Percentiles rank a stretch among this genome's conserved stretches.
Conservation (phyloP, 1,140 invertebrate genomes). For the Copidosoma floridanum region DNA sequence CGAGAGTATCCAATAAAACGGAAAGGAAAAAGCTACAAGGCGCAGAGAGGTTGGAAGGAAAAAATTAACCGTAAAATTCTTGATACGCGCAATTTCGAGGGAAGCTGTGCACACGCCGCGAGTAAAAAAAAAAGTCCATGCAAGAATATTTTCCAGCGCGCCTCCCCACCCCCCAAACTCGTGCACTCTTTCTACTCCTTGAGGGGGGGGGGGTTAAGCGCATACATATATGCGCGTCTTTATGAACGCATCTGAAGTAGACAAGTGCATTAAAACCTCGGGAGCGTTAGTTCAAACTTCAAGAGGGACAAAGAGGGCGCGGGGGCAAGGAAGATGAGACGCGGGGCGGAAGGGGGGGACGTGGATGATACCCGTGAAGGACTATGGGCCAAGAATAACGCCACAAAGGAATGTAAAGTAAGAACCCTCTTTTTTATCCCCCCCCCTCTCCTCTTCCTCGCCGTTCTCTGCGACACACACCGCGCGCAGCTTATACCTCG, state of each 20-base stretch:
- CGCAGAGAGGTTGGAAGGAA: too few relatives aligned
- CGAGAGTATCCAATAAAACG: too few relatives aligned
- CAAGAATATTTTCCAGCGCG: background rate
- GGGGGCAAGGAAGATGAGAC: conserved; percentile 28
- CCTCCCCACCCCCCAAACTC: background rate
- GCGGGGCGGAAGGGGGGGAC: conserved; percentile 14
- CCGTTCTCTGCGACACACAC: conserved; percentile 13
- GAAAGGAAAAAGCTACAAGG: too few relatives aligned
- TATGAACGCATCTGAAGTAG: conserved; percentile 55
- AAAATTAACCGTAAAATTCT: too few relatives aligned
- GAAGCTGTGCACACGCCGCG: background rate
- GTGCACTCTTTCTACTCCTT: background rate
- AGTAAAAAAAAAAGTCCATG: too few relatives aligned
- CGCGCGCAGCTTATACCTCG: conserved; percentile 39
- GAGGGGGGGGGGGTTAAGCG: background rate
- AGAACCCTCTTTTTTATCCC: conserved; percentile 49
- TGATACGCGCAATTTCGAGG: too few relatives aligned
- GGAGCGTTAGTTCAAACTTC: conserved; percentile 52
- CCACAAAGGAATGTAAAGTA: conserved; percentile 58
- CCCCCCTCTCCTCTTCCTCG: conserved; percentile 32
- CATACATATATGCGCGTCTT: conserved; percentile 48
- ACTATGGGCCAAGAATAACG: conserved; percentile 36
- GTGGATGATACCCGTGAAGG: conserved; percentile 9
- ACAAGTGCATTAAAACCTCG: conserved; percentile 58
- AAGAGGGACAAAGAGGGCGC: conserved; percentile 40